Percentiles rank a stretch among this genome's conserved stretches.
phyloP scores from a whole-genome alignment of 1,140 invertebrate genomes.

The Eciton burchellii region DNA sequence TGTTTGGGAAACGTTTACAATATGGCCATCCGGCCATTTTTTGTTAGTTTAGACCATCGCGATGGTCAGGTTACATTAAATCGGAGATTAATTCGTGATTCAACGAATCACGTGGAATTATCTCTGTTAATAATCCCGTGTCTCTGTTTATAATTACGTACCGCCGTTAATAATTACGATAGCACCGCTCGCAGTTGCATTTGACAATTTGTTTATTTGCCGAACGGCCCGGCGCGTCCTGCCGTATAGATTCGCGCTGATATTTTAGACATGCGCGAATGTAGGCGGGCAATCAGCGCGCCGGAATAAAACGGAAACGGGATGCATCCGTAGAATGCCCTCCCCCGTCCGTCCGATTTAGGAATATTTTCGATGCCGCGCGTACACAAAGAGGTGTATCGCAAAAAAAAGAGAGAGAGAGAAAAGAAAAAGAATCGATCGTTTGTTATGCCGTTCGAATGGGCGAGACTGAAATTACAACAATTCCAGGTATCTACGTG shows the following conservation, averaged over 20 bases:
- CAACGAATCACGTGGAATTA: conserved; percentile 19
- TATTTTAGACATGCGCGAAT: conserved; percentile 32
- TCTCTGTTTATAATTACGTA: conserved; percentile 21
- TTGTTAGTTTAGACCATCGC: conserved; percentile 33
- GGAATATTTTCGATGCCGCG: conserved; percentile 52
- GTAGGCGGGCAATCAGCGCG: conserved; percentile 7
- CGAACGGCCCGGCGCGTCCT: conserved; percentile 1
- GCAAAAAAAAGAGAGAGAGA: conserved; percentile 25
- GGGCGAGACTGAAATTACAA: conserved; percentile 32
- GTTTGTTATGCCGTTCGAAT: conserved; percentile 41
- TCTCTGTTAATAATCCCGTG: conserved; percentile 3
- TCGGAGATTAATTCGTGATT: conserved; percentile 18
- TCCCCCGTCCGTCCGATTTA: too few relatives aligned
- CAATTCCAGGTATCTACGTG: conserved; percentile 35
- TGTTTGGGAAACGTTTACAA: conserved; percentile 21
- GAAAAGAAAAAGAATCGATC: too few relatives aligned
- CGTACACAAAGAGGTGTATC: conserved; percentile 23
- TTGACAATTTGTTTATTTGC: conserved; percentile 15
- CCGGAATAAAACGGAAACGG: conserved; percentile 54
- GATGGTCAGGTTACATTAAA: conserved; percentile 24
- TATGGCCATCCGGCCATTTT: conserved; percentile 34
- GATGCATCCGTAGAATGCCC: conserved; percentile 53
- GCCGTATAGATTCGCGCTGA: conserved; percentile 7
- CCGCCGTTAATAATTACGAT: neutral
- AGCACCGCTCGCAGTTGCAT: neutral